Evolutionary conservation across 2,113 vertebrate species (phyloP), one percentile per base, ranked within the genome.

Genomic region (Rhinolophus ferrumequinum): DNA sequence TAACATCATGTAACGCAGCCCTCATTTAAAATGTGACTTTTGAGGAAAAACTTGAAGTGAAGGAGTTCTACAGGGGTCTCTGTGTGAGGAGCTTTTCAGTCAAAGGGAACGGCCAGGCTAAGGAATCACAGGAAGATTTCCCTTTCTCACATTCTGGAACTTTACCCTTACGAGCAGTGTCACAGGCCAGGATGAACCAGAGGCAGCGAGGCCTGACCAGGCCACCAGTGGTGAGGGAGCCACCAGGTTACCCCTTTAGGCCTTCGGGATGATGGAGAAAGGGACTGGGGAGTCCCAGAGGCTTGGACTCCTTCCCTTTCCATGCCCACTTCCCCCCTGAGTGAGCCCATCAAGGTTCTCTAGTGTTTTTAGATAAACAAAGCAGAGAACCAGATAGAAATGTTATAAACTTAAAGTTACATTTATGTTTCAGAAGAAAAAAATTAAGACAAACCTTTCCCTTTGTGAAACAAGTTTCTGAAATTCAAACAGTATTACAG

Each of bases 401-500:
- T 44, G 35, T 62, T 67, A 75, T 21, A 73, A 86, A 87, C 26
- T n/a, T 70, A 76, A 77, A 81, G 38, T 35, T 69, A 66, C 19
- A n/a, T 62, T 95, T 88, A 67, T 89, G 69, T 81, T 79, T 64
- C 85, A 76, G 90, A 94, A 94, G 35, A 76, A 92, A 92, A 83
- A 64, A 33, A 14, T 5, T 30, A 64, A 88, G 82, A 70, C 62
- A 77, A 58, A 73, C 19, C 35, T 93, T 93, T 52, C 44, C 38
- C 24, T 82, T 82, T 60, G 16, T 83, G 64, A 76, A 85, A 15
- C 60, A 77, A 52, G 26, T 76, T 79, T 82, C 56, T 76, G 69
- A 73, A 93, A 84, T 13, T 77, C 54, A 67, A 88, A 76, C 11
- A 41, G 47, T 30, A 41, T 88, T 56, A n/a, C 19, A 79, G 79